These are phyloP conservation scores for Lasioglossum marginatum DNA, from an alignment of 2,888 invertebrate species.

Conservation along the genomic window DNA sequence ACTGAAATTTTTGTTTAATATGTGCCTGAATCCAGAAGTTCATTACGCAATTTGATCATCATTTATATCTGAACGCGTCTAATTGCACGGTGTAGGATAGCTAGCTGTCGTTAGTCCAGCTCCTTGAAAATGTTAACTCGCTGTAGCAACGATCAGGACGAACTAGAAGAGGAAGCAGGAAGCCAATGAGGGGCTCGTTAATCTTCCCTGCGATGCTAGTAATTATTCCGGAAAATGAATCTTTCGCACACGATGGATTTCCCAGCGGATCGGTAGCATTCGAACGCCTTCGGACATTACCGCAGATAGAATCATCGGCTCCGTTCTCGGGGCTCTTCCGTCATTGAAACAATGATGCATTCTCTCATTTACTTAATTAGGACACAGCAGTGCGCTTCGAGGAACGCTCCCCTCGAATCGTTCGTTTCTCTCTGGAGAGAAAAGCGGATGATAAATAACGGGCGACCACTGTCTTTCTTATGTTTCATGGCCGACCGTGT, in stretches of 20 bases:
- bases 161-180: neutral
- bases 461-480: neutral
- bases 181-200: neutral
- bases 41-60: neutral
- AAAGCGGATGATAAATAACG: conserved; percentile 25
- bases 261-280: neutral
- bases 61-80: neutral
- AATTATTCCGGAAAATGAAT: neutral
- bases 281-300: neutral
- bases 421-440: neutral
- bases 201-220: neutral
- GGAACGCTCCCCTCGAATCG: neutral
- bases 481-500: neutral
- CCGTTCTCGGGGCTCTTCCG: neutral
- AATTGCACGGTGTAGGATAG: neutral
- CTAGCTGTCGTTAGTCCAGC: neutral
- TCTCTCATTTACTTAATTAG: neutral
- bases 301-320: neutral
- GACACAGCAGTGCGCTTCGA: neutral
- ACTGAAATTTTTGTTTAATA: neutral
- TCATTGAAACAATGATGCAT: neutral
- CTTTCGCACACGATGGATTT: neutral
- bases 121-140: neutral
- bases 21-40: neutral
- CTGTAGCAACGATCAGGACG: neutral